Base-by-base conservation (phyloP, 2,113 vertebrate genomes). In the Lipotes vexillifer region DNA sequence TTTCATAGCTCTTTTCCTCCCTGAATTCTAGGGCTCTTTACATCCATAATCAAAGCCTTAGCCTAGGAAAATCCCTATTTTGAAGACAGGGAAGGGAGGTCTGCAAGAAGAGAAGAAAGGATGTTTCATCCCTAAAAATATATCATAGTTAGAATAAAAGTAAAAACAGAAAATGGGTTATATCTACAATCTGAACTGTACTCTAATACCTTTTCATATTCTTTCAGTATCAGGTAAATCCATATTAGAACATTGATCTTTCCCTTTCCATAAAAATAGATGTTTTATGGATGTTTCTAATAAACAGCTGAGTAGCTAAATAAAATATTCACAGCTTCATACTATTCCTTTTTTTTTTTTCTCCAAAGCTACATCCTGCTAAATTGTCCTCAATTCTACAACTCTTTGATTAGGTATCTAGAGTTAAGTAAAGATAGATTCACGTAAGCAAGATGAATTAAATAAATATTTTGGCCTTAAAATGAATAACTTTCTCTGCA, bases 1-100 rank as follows among this genome's bases (percentile, higher is more conserved):
- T 96, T 84, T 97, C 52, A 89, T 71, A 87, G 65, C 41, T 69
- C 61, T 68, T 92, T 88, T 86, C 81, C 33, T 96, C 52, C 75
- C 25, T 77, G 12, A 90, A 94, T 88, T 83, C 68, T 78, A 33
- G 78, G 41, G 82, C 59, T 90, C 69, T 88, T 90, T 72, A 65
- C 3, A 66, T n/a, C 29, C 29, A 57, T 3, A 84, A 95, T 63
- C 21, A 92, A 80, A 84, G 55, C 1, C n/a, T 90, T 90, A 71
- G 49, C 25, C 14, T n/a, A 85, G 18, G 29, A 77, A 96, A 94
- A 59, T 9, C 33, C 17, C 14, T 69, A 12, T 74, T 80, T 88
- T 90, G 31, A 92, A 94, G 57, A 90, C 15, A 18, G 3, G 23
- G 49, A 68, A 83, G 49, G 36, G 38, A 87, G 46, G 20, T 66